Conservation (phyloP, 2,113 vertebrate species). For the Montifringilla adamsi region DNA sequence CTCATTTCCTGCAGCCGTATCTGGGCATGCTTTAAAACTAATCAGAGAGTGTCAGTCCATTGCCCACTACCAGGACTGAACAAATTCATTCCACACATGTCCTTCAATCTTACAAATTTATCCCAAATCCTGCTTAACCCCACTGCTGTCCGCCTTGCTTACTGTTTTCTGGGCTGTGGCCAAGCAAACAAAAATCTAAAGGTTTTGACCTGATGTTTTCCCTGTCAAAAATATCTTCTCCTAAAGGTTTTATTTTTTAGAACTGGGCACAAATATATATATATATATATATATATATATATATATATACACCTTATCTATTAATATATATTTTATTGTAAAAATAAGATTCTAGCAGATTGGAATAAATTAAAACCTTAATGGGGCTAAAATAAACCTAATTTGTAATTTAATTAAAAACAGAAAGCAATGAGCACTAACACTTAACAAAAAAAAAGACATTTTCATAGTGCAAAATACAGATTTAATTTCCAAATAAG, state of each 20-base stretch:
- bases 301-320: neutral
- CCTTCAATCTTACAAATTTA: neutral
- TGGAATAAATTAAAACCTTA: conserved; percentile 24
- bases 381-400: neutral
- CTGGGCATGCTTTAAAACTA: neutral
- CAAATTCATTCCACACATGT: neutral
- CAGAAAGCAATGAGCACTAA: neutral
- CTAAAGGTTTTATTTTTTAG: neutral
- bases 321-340: neutral
- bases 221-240: neutral
- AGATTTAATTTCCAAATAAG: conserved; percentile 33
- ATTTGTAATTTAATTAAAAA: conserved; percentile 42
- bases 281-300: neutral
- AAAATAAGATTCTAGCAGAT: neutral
- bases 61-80: neutral
- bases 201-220: neutral
- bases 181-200: neutral
- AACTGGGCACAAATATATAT: neutral
- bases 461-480: conserved; percentile 5
- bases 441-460: neutral
- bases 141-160: neutral
- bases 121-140: neutral
- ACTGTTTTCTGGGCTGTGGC: neutral
- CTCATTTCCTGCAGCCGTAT: neutral
- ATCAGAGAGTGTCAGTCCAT: neutral